Evolutionary conservation across 1,140 invertebrate species (phyloP), one percentile per base, ranked within the genome.

Genomic region (Carposina sasakii): DNA sequence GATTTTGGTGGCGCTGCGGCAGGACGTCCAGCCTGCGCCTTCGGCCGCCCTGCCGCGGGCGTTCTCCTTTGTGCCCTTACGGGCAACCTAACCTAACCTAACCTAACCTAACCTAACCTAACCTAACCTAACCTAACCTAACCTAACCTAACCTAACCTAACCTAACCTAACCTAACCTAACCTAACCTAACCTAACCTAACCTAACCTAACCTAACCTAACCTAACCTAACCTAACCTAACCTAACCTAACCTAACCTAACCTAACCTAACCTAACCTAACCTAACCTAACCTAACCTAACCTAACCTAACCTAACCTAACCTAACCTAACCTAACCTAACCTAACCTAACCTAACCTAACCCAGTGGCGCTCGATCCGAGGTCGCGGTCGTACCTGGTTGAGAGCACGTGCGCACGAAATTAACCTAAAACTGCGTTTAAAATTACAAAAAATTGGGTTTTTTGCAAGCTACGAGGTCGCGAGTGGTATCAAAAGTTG

Each of bases 201-300:
- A 59, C 52, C 57, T 52, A 60, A 60, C 57, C 57, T 48, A 60
- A 60, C 52, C 48, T 48, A 54, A 54, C 52, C 52, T 51, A 59
- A 56, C 51, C 51, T 44, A 54, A 54, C 47, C 52, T 55, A 55
- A 60, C 53, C 57, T 53, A 60, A 55, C 57, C 52, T 49, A 55
- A 54, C 52, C 52, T 50, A 54, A 52, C 57, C 52, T 56, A 55
- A 54, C 52, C 55, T 53, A 53, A 58, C 51, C 55, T 46, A 50
- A 53, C 40, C 49, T 52, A 57, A 49, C 46, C 50, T 39, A 52
- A 57, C 57, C 53, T 56, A 56, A 65, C 60, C 59, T 61, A 68
- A 64, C 66, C 61, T 52, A 68, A 68, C 61, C 61, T 57, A 65
- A 58, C 63, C 58, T 54, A 70, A 70, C 65, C 58, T 56, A 52